Percentiles rank a stretch among this genome's conserved stretches.
These are phyloP conservation scores for Apotomis betuletana DNA, from an alignment of 2,888 invertebrate species.

Conservation along the genomic window DNA sequence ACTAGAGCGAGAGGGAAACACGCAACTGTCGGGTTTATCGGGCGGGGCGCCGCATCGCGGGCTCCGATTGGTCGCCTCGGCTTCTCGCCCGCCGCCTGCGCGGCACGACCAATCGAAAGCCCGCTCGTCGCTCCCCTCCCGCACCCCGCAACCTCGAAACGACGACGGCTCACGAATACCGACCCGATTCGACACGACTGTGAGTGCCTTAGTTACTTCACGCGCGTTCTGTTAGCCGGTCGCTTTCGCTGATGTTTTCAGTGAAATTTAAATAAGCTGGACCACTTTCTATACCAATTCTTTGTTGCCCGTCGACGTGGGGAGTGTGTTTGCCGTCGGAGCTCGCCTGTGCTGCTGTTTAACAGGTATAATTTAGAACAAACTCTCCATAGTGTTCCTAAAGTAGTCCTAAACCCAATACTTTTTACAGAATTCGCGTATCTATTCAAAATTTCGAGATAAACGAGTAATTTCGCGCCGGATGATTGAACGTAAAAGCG, in stretches of 20 bases:
- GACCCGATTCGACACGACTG: slow-evolving; percentile 81
- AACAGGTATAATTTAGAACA: slow-evolving; percentile 56
- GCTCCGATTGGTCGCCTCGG: slow-evolving; percentile 63
- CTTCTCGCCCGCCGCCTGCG: slow-evolving; percentile 72
- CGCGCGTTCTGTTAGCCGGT: slow-evolving; percentile 72
- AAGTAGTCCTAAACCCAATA: slow-evolving; percentile 22
- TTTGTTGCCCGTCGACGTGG: slow-evolving; percentile 38
- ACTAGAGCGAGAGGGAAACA: slow-evolving; percentile 65
- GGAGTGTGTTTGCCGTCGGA: slow-evolving; percentile 25
- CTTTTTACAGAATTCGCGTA: slow-evolving; percentile 27
- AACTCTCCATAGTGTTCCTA: slow-evolving; percentile 28
- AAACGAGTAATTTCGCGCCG: slow-evolving; percentile 66
- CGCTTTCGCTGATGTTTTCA: slow-evolving; percentile 70
- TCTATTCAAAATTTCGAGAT: slow-evolving; percentile 51
- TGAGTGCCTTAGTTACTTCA: slow-evolving; percentile 83
- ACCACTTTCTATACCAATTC: slow-evolving; percentile 9
- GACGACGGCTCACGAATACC: slow-evolving; percentile 81
- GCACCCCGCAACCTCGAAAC: slow-evolving; percentile 72
- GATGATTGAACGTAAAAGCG: slow-evolving; percentile 82
- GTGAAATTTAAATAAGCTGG: slow-evolving; percentile 54
- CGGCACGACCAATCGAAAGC: slow-evolving; percentile 61
- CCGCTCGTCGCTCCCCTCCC: slow-evolving; percentile 63
- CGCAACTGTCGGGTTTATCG: slow-evolving; percentile 55
- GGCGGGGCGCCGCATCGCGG: slow-evolving; percentile 71
- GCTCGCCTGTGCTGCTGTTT: slow-evolving; percentile 43